Conservation (phyloP, 2,888 invertebrate genomes). For the Cylindroiulus punctatus region DNA sequence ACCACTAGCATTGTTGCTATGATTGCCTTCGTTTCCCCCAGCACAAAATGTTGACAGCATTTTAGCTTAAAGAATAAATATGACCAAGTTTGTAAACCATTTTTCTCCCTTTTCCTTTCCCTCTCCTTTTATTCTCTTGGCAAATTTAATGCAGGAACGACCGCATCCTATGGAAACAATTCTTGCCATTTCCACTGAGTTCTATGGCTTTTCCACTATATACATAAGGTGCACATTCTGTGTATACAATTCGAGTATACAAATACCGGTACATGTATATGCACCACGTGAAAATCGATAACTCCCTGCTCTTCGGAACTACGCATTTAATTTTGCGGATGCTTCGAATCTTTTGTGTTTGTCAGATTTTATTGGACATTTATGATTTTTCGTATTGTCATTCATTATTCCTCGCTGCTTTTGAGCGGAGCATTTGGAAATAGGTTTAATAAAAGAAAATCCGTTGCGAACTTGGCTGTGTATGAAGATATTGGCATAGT, state of each 20-base stretch:
- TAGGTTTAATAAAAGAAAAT: neutral
- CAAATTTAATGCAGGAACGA: constrained; percentile 18
- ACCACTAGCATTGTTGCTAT: constrained; percentile 35
- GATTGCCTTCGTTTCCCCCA: constrained; percentile 27
- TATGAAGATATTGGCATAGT: neutral
- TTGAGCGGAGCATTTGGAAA: neutral
- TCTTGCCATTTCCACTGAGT: neutral
- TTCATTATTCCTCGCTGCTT: constrained; percentile 8
- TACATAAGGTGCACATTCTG: neutral
- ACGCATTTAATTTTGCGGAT: neutral
- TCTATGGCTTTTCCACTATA: neutral
- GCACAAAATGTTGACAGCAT: constrained; percentile 34
- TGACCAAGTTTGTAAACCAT: constrained; percentile 2
- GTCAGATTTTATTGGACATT: constrained; percentile 35
- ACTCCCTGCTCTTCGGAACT: neutral
- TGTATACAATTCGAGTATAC: neutral
- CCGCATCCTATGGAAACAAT: constrained; percentile 16
- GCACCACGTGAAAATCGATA: neutral
- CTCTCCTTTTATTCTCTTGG: constrained; percentile 9
- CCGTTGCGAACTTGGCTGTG: neutral
- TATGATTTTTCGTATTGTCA: constrained; percentile 23
- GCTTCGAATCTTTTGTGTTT: constrained; percentile 11
- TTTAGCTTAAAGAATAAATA: constrained; percentile 36
- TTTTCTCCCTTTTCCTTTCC: neutral
- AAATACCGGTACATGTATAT: neutral